Evolutionary conservation across 2,888 invertebrate genomes (phyloP).

Genomic region (Ormyrus rosae): DNA sequence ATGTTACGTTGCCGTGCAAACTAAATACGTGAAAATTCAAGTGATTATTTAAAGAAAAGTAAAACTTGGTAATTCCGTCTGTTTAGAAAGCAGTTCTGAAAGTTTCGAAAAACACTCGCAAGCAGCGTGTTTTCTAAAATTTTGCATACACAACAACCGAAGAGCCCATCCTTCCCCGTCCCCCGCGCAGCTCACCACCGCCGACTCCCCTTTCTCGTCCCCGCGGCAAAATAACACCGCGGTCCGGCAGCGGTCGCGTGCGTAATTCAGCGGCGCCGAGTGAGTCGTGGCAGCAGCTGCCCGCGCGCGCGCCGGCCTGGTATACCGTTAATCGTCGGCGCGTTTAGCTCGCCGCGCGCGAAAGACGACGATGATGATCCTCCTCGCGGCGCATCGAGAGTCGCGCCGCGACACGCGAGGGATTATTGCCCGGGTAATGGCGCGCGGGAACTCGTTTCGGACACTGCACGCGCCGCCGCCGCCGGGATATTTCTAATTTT

Average conservation of each 20-base stretch:
- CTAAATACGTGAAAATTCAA: too few species aligned
- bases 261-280: conserved; percentile 42
- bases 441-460: too few species aligned
- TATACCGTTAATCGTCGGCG: conserved; percentile 10
- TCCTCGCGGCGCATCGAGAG: not conserved
- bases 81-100: too few species aligned
- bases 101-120: too few species aligned
- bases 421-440: not conserved
- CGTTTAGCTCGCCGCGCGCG: conserved; percentile 1
- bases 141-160: too few species aligned
- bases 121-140: too few species aligned
- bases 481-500: conserved; percentile 27
- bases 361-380: conserved; percentile 7
- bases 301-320: not conserved
- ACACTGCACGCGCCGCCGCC: too few species aligned
- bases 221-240: conserved; percentile 20
- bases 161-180: not conserved
- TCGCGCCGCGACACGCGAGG: not conserved
- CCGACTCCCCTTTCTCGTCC: not conserved
- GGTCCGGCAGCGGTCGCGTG: conserved; percentile 8
- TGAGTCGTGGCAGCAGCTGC: conserved; percentile 31
- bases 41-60: too few species aligned
- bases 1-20: too few species aligned
- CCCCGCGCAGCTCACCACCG: not conserved
- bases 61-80: too few species aligned